Evolutionary conservation across 2,888 invertebrate species (phyloP).

Genomic region (Dendrolimus houi): DNA sequence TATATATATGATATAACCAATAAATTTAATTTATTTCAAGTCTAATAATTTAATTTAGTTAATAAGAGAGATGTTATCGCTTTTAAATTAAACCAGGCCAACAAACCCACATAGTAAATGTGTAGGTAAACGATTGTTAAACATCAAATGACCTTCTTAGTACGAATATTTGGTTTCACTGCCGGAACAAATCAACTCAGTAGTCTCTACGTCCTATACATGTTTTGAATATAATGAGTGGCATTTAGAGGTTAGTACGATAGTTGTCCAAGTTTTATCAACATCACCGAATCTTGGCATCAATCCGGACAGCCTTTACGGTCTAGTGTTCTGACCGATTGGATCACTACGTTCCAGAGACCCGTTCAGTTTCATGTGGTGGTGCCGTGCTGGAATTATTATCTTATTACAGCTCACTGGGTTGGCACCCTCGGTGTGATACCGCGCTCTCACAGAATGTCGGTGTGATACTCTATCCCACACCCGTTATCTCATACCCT

Average conservation of each 20-base stretch:
- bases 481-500: too few species aligned
- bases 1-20: not conserved
- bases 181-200: not conserved
- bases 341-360: too few species aligned
- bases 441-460: too few species aligned
- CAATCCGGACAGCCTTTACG: too few species aligned
- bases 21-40: not conserved
- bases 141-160: not conserved
- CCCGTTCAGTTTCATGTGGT: too few species aligned
- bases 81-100: not conserved
- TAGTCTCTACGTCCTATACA: not conserved
- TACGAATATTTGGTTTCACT: not conserved
- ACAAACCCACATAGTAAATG: constrained; percentile 1
- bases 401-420: too few species aligned
- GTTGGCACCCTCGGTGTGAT: too few species aligned
- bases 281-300: too few species aligned
- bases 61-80: constrained; percentile 1
- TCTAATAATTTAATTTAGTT: not conserved
- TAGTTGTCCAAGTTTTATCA: too few species aligned
- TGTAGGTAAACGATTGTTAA: not conserved
- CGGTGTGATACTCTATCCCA: too few species aligned
- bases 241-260: not conserved
- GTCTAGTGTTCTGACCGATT: too few species aligned
- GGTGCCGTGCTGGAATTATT: too few species aligned
- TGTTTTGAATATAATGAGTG: not conserved